Base-by-base conservation (phyloP, 2,888 invertebrate species). In the Drosophila yooni region DNA sequence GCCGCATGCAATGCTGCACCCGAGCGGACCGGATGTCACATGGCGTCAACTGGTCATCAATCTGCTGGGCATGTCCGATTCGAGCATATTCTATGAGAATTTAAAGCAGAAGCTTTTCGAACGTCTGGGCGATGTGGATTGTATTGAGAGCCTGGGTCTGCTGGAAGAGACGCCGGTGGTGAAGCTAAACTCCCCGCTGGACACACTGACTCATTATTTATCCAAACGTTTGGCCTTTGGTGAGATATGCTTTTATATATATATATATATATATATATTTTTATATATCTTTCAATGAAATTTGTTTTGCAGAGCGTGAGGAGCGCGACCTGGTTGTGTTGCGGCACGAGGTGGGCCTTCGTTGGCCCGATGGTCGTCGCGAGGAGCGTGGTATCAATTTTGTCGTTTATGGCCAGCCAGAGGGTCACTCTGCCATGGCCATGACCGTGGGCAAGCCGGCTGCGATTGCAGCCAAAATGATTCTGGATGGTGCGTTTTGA, bases 381-480 rank as follows among this genome's bases (percentile, higher is more conserved):
- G 99, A 99, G 93, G 94, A 95, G 57, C 95, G 97, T 56, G 97
- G 95, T 74, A 96, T 97, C 59, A 97, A 97, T 76, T 95, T 99
- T 94, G 97, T 99, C 0, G 96, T 96, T 64, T 98, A 99, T 83
- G 99, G 99, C 0, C 96, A 97, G 74, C 94, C 94, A 0, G 86
- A 92, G 15, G 96, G 97, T 1, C 97, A 98, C 93, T 98, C 99
- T 0, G 99, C 99, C 33, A 99, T 99, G 99, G 97, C 98, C 0
- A 95, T 97, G 89, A 97, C 97, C 11, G 98, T 98, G 11, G 98
- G 98, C 29, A 98, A 96, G 94, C 99, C 96, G 0, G 96, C 98
- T 8, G 99, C 98, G 27, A 99, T 99, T 84, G 98, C 99, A 2
- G 96, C 98, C 1, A 98, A 98, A 94, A 99, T 99, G 99, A 95